Conservation (phyloP, 2,113 vertebrate species). For the Lutjanus erythropterus region DNA sequence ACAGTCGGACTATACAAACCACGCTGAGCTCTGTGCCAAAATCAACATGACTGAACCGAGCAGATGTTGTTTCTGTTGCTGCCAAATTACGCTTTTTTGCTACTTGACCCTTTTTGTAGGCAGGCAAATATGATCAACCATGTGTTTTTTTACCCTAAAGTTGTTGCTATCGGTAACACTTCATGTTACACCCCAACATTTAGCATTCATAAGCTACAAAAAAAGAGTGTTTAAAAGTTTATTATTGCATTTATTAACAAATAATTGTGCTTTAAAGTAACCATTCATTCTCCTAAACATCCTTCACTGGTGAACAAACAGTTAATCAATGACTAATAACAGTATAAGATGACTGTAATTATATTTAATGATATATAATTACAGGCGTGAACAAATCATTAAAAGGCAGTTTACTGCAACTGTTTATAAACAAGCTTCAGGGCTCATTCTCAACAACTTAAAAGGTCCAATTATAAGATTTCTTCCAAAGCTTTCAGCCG, state of each 20-base stretch:
- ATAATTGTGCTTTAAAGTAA: not conserved
- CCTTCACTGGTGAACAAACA: not conserved
- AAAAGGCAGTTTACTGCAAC: not conserved
- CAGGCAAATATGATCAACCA: constrained; percentile 10
- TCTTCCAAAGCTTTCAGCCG: no score
- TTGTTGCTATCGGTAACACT: constrained; percentile 7
- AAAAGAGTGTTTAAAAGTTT: no score
- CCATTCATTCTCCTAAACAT: not conserved
- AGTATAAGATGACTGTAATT: not conserved
- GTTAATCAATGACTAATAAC: not conserved
- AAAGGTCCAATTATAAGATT: no score
- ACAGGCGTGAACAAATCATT: not conserved
- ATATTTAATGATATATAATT: not conserved
- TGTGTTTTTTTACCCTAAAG: constrained; percentile 14
- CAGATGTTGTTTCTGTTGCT: constrained; percentile 64
- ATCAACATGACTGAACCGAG: constrained; percentile 69
- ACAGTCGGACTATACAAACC: constrained; percentile 70
- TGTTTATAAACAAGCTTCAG: not conserved
- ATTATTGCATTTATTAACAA: not conserved
- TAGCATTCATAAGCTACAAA: not conserved
- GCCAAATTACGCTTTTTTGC: constrained; percentile 63
- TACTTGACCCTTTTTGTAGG: constrained; percentile 63
- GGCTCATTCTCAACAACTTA: not conserved
- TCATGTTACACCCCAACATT: not conserved
- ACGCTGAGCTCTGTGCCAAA: constrained; percentile 64